Base-by-base conservation (phyloP, 2,113 vertebrate genomes). In the Oostethus manadensis region DNA sequence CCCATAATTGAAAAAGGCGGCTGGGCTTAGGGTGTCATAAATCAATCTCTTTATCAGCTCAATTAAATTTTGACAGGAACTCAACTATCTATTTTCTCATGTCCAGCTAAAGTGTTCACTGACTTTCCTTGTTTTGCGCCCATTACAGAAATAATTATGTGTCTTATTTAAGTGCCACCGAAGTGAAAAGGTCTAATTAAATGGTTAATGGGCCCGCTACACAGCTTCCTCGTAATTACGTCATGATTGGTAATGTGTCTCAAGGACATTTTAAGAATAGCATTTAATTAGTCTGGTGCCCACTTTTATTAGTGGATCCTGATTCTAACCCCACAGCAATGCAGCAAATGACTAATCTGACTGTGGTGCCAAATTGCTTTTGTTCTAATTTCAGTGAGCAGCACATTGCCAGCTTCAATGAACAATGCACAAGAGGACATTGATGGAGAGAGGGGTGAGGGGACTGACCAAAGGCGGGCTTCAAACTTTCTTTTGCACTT, bases 181-280 rank as follows among this genome's bases (percentile, higher is more conserved):
- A 51, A 8, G 49, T 16, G 43, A 9, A 21, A 42, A 51, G 26
- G 51, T 62, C 26, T 60, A 15, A 44, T 38, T 63, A 58, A 59
- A 51, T 16, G 51, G 40, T 62, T 53, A 45, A 60, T 64, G 58
- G 13, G 5, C 17, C n/a, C 56, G 56, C 45, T 38, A 55, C 50
- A 49, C 29, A 21, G 18, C 16, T 18, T 46, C 42, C 2, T 55
- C 26, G 64, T 58, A 40, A 66, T 76, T 26, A 66, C 46, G 11
- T 82, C 54, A 56, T 57, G 40, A 65, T 53, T 54, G 15, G 51
- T 63, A 64, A 75, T 77, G 54, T 60, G 54, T 60, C 47, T 77
- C 73, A 80, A 79, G 84, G 81, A 64, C 84, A 67, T 64, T 76
- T 73, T 60, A 64, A 78, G 69, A 77, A 71, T 69, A 78, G 63